These are phyloP conservation scores for Lordiphosa fenestrarum DNA, from an alignment of 2,888 invertebrate species.

Conservation along the genomic window DNA sequence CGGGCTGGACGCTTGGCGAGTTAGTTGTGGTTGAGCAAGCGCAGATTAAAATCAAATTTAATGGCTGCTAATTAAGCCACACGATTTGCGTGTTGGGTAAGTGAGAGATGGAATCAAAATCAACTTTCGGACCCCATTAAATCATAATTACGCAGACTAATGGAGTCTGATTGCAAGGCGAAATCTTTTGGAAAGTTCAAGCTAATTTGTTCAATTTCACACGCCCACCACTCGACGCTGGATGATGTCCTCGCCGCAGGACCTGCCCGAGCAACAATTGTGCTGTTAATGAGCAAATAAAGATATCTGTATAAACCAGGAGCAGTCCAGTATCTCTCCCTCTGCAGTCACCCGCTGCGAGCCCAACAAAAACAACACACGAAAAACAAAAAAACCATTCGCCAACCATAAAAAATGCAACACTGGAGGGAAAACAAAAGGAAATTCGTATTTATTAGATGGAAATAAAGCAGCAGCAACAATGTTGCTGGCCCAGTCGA, in stretches of 20 bases:
- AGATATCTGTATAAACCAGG: slow-evolving; percentile 56
- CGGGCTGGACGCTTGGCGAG: background rate
- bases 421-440: slow-evolving; percentile 22
- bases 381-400: slow-evolving; percentile 31
- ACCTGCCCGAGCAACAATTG: slow-evolving; percentile 57
- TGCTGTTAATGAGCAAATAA: slow-evolving; percentile 73
- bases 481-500: slow-evolving; percentile 51
- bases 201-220: slow-evolving; percentile 48
- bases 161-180: slow-evolving; percentile 40
- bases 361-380: slow-evolving; percentile 38
- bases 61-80: slow-evolving; percentile 37
- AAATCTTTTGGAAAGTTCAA: slow-evolving; percentile 46
- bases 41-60: slow-evolving; percentile 34
- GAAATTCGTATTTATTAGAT: slow-evolving; percentile 62
- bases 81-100: slow-evolving; percentile 26
- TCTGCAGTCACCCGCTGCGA: slow-evolving; percentile 43
- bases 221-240: slow-evolving; percentile 52
- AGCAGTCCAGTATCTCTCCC: slow-evolving; percentile 46
- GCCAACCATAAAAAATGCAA: slow-evolving; percentile 68
- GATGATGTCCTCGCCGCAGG: slow-evolving; percentile 37
- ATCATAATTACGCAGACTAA: slow-evolving; percentile 58
- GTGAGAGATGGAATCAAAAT: slow-evolving; percentile 16
- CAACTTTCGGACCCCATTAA: slow-evolving; percentile 32
- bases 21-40: background rate
- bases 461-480: slow-evolving; percentile 61